Base-by-base conservation (phyloP, 2,113 vertebrate species). In the Marmota monax region DNA sequence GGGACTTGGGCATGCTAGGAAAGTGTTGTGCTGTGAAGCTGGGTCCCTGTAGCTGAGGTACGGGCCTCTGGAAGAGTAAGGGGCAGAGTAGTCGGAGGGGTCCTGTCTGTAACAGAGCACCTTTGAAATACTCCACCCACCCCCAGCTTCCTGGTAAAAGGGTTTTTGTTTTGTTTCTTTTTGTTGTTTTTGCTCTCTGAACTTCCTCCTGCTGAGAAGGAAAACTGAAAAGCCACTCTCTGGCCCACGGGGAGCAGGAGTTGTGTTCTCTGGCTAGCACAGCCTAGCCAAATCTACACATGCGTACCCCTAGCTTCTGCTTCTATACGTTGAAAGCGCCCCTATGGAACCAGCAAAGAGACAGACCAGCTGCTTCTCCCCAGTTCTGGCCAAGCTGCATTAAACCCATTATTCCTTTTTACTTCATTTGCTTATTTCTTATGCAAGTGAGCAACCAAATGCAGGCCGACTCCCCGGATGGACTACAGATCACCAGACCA, bases 1-100 rank as follows among this genome's bases (percentile, higher is more conserved):
- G 63, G 25, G 29, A 32, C 63, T 67, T 29, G 25, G 63, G 10
- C 63, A 13, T 12, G 29, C 63, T 32, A 67, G 63, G 23, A 67
- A 10, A 14, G 27, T 22, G 27, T 22, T 67, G 27, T 67, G 29
- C 27, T 32, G 29, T 18, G 5, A 56, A 56, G 56, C 61, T 29
- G 25, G 53, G 20, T 32, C 73, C 78, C 14, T 3, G n/a, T 39
- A 69, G 39, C 23, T 0, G 34, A 70, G 45, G 45, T 37, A 39
- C 27, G 1, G 1, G 2, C 18, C 29, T 42, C 72, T 0, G 0
- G 48, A n/a, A 9, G 8, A 11, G 16, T 23, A 10, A 17, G 39
- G 34, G 14, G 48, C 18, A 2, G 0, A 6, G 32, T 0, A 9
- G 48, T 27, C 42, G 1, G 0, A 4, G 14, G 2, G 1, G 14